phyloP scores from a whole-genome alignment of 2,113 vertebrate species.

The Astatoreochromis straeleni region DNA sequence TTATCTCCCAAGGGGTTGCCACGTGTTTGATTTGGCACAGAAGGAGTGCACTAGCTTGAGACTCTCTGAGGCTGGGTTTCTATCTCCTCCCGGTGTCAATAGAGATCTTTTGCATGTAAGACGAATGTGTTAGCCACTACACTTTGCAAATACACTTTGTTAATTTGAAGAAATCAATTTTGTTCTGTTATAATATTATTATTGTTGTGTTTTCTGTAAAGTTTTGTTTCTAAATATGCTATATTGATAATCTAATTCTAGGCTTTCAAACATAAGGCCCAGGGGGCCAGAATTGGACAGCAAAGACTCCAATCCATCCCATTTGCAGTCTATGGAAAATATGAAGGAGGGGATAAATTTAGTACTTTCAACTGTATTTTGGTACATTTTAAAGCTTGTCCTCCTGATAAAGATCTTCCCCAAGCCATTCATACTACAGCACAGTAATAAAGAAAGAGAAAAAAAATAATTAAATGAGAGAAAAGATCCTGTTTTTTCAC shows the following conservation, averaged over 20 bases:
- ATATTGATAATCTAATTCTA: background rate
- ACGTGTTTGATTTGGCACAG: background rate
- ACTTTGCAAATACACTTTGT: no score
- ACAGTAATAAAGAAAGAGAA: background rate
- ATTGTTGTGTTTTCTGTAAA: background rate
- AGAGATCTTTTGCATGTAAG: no score
- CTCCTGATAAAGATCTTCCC: background rate
- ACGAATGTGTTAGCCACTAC: no score
- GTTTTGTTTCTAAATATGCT: background rate
- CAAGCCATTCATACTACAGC: background rate
- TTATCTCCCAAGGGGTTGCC: background rate
- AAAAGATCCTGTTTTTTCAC: background rate
- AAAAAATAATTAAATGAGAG: background rate
- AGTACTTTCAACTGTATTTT: background rate
- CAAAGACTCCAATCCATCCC: background rate
- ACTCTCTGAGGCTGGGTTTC: background rate
- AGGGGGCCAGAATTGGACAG: background rate
- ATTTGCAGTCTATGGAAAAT: background rate
- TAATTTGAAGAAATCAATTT: no score
- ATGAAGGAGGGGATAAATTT: background rate
- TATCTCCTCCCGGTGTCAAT: background rate
- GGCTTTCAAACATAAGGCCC: background rate
- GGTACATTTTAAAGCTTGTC: background rate
- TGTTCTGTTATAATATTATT: background rate
- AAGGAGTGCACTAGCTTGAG: background rate